Conservation (phyloP, 2,888 invertebrate genomes). For the Teinopalpus imperialis region DNA sequence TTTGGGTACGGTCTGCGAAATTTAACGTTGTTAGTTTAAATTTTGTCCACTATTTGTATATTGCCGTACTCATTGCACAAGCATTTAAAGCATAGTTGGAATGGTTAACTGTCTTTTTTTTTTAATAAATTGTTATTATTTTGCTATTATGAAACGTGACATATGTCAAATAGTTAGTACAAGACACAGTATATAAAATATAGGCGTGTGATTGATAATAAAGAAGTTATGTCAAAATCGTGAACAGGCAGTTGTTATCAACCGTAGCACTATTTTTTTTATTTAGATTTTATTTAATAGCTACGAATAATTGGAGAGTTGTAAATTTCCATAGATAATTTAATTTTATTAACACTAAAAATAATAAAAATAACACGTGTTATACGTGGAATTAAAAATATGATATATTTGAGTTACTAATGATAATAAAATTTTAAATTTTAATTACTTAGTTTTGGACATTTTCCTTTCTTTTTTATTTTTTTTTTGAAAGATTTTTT, state of each 20-base stretch:
- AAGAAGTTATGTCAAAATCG: slow-evolving; percentile 14
- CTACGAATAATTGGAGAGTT: background rate
- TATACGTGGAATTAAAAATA: background rate
- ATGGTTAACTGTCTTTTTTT: too few species aligned
- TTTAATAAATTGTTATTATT: background rate
- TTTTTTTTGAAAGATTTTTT: too few species aligned
- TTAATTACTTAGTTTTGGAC: too few species aligned
- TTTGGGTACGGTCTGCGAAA: too few species aligned
- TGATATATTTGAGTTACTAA: too few species aligned
- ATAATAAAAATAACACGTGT: slow-evolving; percentile 3
- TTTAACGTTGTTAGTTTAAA: too few species aligned
- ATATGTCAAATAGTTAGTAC: background rate
- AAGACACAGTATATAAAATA: slow-evolving; percentile 3
- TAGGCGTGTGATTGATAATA: slow-evolving; percentile 13
- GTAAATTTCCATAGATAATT: slow-evolving; percentile 2
- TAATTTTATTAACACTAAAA: background rate
- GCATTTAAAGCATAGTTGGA: too few species aligned
- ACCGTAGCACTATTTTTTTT: slow-evolving; percentile 1
- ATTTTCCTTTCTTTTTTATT: too few species aligned
- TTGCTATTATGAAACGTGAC: background rate
- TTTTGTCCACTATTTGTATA: too few species aligned
- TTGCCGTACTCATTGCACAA: too few species aligned
- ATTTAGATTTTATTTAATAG: slow-evolving; percentile 3
- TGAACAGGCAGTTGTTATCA: background rate
- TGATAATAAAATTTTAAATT: too few species aligned